Evolutionary conservation across 2,888 invertebrate genomes (phyloP), one percentile per base, ranked within the genome.

Genomic region (Megastigmus dorsalis): DNA sequence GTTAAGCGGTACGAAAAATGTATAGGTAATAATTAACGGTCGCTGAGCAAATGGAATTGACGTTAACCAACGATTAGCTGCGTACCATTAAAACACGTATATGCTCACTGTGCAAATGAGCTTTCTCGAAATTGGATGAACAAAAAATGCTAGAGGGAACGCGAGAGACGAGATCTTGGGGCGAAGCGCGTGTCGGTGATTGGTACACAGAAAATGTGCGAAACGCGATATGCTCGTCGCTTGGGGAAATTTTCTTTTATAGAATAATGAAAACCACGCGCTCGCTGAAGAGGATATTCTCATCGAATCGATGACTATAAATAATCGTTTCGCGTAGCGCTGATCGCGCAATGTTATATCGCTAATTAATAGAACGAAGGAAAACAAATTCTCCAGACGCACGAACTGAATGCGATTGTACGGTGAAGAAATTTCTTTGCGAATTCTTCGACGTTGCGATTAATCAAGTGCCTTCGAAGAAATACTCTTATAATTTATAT

Each of bases 81-180:
- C n/a, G n/a, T n/a, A n/a, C n/a, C n/a, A n/a, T n/a, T n/a, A n/a
- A n/a, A n/a, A n/a, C 2, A 50, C 20, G 50, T 9, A 50, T 26
- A 10, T 6, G 5, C 5, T 50, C 26, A 13, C 48, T n/a, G n/a
- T 7, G 30, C 30, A 30, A 15, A 6, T 20, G 18, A 45, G 2
- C 2, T 60, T 28, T 30, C 18, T 36, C 26, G 30, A 60, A 9
- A 26, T 7, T 20, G 15, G 10, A 36, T 30, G 26, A 30, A 15
- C 23, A 59, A 20, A 62, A 60, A 75, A 77, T 77, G 75, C 75
- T 67, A 70, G 45, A 63, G 75, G 77, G 77, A 77, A 77, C 77
- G 60, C 45, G 18, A 18, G 20, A 36, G 54, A 60, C 60, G 66
- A 74, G 70, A 70, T 74, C 67, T 63, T 63, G 71, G 55, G 62